Percentiles rank a stretch among this genome's conserved stretches.
Conservation (phyloP, 2,888 invertebrate genomes). For the Sicus ferrugineus region DNA sequence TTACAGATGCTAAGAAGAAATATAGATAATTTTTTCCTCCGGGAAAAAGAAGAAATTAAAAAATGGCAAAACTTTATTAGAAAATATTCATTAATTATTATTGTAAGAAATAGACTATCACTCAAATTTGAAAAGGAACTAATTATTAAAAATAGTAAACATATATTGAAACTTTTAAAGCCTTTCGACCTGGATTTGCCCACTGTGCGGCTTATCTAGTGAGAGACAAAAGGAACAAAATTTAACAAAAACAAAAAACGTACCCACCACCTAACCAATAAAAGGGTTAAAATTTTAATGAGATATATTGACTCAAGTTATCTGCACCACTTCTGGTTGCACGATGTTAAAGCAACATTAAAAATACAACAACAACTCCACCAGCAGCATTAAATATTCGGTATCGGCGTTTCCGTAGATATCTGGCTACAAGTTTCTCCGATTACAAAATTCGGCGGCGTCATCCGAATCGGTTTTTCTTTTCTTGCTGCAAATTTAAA, state of each 20-base stretch:
- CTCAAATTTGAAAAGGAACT: too few species aligned
- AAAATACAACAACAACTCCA: constrained; percentile 1
- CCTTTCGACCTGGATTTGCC: background rate
- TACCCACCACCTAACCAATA: background rate
- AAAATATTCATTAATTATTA: too few species aligned
- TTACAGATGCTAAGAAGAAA: too few species aligned
- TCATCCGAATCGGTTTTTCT: too few species aligned
- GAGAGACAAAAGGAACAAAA: background rate
- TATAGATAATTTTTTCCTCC: too few species aligned
- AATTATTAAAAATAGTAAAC: too few species aligned
- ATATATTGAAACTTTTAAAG: background rate
- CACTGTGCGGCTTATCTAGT: constrained; percentile 18
- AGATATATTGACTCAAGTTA: constrained; percentile 30
- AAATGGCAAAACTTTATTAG: too few species aligned
- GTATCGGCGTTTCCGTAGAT: background rate
- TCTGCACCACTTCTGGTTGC: constrained; percentile 15
- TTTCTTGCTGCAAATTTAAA: constrained; percentile 26
- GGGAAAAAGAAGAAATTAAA: too few species aligned
- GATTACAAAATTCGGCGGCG: constrained; percentile 20
- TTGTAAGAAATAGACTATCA: too few species aligned
- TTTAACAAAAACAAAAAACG: background rate
- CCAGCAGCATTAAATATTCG: background rate
- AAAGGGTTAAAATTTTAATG: constrained; percentile 25
- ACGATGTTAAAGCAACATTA: background rate
- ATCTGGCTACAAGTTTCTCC: constrained; percentile 5